Conservation (phyloP, 2,113 vertebrate species). For the Tautogolabrus adspersus region DNA sequence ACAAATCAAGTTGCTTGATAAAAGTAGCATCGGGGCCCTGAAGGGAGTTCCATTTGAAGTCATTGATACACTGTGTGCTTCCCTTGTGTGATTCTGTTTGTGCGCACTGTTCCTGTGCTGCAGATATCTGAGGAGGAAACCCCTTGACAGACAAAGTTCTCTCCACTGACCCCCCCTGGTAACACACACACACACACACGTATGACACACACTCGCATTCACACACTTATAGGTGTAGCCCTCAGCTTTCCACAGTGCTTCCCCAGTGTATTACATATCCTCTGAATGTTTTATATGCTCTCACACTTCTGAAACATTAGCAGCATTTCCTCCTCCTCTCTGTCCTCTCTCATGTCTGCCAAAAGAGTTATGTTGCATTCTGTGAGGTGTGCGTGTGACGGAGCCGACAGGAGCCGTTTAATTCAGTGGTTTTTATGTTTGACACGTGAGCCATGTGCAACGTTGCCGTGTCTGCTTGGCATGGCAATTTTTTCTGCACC, state of each 20-base stretch:
- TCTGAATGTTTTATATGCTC: conserved; percentile 36
- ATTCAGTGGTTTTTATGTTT: conserved; percentile 34
- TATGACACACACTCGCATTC: not conserved
- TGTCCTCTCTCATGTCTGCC: not conserved
- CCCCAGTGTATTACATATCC: conserved; percentile 22
- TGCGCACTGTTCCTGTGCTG: conserved; percentile 11
- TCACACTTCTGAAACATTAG: conserved; percentile 33
- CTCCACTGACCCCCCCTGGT: conserved; percentile 9
- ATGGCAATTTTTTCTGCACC: conserved; percentile 59
- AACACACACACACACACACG: conserved; percentile 8
- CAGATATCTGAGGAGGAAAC: conserved; percentile 17
- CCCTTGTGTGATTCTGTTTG: not conserved
- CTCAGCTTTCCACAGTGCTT: conserved; percentile 13
- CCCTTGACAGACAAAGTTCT: conserved; percentile 25
- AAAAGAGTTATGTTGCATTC: conserved; percentile 8
- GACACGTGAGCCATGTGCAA: conserved; percentile 38
- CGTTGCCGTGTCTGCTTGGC: conserved; percentile 42
- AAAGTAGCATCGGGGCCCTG: conserved; percentile 37
- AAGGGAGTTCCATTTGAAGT: conserved; percentile 38
- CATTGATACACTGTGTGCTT: conserved; percentile 35
- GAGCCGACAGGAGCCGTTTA: conserved; percentile 9
- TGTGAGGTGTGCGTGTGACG: conserved; percentile 6
- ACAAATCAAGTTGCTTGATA: conserved; percentile 34
- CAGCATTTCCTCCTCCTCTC: not conserved
- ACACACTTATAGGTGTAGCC: not conserved